Percentiles rank a stretch among this genome's conserved stretches.
These are phyloP conservation scores for Epistrophe grossulariae DNA, from an alignment of 2,888 invertebrate species.

Conservation along the genomic window DNA sequence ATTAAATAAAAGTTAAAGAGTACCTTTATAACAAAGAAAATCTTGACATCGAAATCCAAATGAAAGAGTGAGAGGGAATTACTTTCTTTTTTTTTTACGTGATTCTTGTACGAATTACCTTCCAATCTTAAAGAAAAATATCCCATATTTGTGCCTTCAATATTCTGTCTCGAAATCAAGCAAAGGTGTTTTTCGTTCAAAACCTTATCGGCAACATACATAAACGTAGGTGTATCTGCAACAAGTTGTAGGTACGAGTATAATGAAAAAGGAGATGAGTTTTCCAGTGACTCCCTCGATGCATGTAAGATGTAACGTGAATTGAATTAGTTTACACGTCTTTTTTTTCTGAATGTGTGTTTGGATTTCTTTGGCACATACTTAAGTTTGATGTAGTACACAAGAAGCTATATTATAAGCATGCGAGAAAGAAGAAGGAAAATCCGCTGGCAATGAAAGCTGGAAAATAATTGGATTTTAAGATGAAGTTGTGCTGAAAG, in stretches of 20 bases:
- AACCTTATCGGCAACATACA: conserved; percentile 14
- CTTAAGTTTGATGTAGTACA: conserved; percentile 40
- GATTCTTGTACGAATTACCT: conserved; percentile 56
- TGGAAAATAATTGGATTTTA: conserved; percentile 71
- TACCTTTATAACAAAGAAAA: background rate
- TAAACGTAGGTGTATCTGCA: conserved; percentile 1
- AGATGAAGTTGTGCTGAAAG: conserved; percentile 59
- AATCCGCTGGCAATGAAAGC: conserved; percentile 49
- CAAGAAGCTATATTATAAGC: background rate
- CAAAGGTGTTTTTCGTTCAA: conserved; percentile 2
- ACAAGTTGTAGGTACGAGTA: conserved; percentile 24
- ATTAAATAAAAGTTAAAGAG: conserved; percentile 41
- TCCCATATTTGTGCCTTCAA: conserved; percentile 6
- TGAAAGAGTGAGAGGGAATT: conserved; percentile 22
- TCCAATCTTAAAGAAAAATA: background rate
- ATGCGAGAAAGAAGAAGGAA: background rate
- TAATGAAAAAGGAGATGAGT: background rate
- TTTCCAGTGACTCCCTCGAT: background rate
- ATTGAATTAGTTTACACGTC: conserved; percentile 63
- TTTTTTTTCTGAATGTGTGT: conserved; percentile 4
- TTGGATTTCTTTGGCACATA: conserved; percentile 49
- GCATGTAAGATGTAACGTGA: conserved; percentile 55
- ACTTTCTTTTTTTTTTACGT: conserved; percentile 54
- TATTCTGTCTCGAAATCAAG: background rate
- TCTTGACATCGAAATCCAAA: background rate